phyloP scores from a whole-genome alignment of 2,888 invertebrate genomes.

The Drosophila sordidapex region DNA sequence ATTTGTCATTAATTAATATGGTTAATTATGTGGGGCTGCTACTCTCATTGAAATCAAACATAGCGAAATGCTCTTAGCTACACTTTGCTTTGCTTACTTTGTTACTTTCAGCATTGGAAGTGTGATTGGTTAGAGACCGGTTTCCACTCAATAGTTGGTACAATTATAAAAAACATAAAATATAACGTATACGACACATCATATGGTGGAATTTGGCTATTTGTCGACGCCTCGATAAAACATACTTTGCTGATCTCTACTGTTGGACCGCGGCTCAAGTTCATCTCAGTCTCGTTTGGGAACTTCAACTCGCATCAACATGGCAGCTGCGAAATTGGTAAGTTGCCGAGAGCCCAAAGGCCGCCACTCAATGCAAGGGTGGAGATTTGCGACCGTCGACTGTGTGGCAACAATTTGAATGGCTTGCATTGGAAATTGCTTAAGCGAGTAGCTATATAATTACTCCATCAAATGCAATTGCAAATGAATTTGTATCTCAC shows the following conservation, averaged over 20 bases:
- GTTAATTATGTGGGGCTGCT: slow-evolving; percentile 31
- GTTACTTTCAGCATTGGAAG: slow-evolving; percentile 14
- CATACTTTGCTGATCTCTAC: slow-evolving; percentile 63
- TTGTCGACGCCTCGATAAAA: slow-evolving; percentile 26
- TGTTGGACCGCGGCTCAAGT: slow-evolving; percentile 59
- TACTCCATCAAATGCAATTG: slow-evolving; percentile 10
- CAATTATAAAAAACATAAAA: slow-evolving; percentile 21
- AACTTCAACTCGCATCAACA: slow-evolving; percentile 76
- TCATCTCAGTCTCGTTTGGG: slow-evolving; percentile 76
- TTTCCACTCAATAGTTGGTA: slow-evolving; percentile 43
- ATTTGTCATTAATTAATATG: slow-evolving; percentile 35
- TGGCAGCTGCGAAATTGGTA: slow-evolving; percentile 80
- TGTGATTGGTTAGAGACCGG: slow-evolving; percentile 42
- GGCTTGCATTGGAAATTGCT: slow-evolving; percentile 27
- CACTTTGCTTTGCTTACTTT: slow-evolving; percentile 8
- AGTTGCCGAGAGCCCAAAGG: slow-evolving; percentile 38
- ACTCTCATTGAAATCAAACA: slow-evolving; percentile 13
- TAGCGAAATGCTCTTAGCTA: slow-evolving; percentile 16
- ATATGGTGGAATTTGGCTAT: slow-evolving; percentile 23
- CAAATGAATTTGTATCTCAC: slow-evolving; percentile 15
- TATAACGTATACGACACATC: slow-evolving; percentile 16
- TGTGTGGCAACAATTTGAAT: slow-evolving; percentile 27
- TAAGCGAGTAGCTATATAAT: slow-evolving; percentile 20
- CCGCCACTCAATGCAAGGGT: too few species aligned
- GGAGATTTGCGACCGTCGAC: slow-evolving; percentile 9